phyloP scores from a whole-genome alignment of 2,113 vertebrate species.

The Castor canadensis region DNA sequence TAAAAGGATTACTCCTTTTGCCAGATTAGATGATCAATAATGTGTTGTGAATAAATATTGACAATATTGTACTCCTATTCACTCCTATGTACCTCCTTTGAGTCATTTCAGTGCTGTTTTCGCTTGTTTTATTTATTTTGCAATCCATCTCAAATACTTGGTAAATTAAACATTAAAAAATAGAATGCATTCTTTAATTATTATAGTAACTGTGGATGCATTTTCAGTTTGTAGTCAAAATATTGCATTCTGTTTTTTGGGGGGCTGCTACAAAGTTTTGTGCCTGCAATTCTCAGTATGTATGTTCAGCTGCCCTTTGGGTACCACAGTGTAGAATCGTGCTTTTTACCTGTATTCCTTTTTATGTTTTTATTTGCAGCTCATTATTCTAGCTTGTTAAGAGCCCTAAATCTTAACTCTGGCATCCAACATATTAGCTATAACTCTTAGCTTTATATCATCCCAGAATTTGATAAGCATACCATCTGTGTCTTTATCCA shows the following conservation, averaged over 20 bases:
- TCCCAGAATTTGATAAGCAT: conserved; percentile 67
- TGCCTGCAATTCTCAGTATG: not conserved
- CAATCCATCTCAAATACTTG: conserved; percentile 13
- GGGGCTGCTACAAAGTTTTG: not conserved
- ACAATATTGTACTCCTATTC: not conserved
- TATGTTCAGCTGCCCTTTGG: not conserved
- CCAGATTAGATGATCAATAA: not conserved
- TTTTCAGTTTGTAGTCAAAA: not conserved
- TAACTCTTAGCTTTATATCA: conserved; percentile 62
- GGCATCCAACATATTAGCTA: conserved; percentile 49
- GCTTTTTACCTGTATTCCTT: not conserved
- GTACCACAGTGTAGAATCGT: not conserved
- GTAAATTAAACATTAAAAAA: not conserved
- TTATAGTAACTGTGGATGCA: not conserved
- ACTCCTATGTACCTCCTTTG: not conserved
- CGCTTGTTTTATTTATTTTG: not conserved
- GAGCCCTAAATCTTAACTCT: conserved; percentile 55
- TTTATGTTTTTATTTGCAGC: not conserved
- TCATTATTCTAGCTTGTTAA: conserved; percentile 62
- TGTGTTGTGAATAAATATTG: not conserved
- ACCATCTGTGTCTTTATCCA: conserved; percentile 59
- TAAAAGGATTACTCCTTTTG: not conserved
- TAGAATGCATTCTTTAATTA: not conserved
- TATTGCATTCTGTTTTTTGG: not conserved
- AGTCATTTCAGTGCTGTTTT: not conserved